Percentiles rank a stretch among this genome's conserved stretches.
Evolutionary conservation across 2,797 vertebrate species (phyloP).

Genomic region (Sparidentex hasta): DNA sequence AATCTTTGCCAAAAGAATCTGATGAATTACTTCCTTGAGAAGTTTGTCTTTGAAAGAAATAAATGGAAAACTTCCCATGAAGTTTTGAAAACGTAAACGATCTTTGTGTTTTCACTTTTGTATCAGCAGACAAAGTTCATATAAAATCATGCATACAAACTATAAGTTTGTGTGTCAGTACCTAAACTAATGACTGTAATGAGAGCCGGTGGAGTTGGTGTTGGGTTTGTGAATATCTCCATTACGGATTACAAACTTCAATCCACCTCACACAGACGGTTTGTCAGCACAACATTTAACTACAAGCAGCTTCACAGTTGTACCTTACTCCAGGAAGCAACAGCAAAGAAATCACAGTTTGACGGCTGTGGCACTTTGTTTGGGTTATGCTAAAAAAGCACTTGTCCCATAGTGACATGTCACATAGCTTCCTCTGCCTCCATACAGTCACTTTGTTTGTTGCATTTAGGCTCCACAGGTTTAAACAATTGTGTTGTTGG

Average conservation of each 20-base stretch:
- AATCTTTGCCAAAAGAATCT: conserved; percentile 53
- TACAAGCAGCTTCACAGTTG: not conserved
- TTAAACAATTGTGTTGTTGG: not conserved
- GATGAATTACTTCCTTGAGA: conserved; percentile 70
- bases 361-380: not conserved
- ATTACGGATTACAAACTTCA: not conserved
- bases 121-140: not conserved
- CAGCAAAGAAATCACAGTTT: not conserved
- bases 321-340: not conserved
- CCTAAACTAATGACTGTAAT: not conserved
- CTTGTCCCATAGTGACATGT: no score
- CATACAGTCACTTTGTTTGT: not conserved
- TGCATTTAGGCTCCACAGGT: not conserved
- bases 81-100: conserved; percentile 64
- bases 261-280: conserved; percentile 4
- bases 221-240: not conserved
- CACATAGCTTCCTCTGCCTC: not conserved
- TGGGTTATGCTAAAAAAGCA: not conserved
- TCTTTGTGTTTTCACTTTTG: conserved; percentile 3
- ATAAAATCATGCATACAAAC: not conserved
- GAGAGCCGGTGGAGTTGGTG: not conserved
- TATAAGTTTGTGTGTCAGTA: not conserved
- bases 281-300: not conserved
- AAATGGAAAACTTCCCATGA: conserved; percentile 74
- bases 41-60: conserved; percentile 69